Evolutionary conservation across 2,888 invertebrate species (phyloP).

Genomic region (Caenorhabditis sp.): DNA sequence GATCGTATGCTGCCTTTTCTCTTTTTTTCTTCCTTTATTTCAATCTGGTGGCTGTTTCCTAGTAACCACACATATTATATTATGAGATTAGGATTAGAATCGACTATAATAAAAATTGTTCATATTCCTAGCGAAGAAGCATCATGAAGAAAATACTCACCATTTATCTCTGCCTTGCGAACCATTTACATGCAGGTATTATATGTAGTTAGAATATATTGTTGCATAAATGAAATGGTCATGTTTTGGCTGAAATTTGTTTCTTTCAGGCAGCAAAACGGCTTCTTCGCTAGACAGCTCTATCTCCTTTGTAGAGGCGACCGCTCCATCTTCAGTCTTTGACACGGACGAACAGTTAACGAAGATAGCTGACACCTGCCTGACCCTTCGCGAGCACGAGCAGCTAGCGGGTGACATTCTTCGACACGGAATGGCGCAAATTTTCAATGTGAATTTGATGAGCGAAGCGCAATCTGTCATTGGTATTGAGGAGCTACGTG

Average conservation of each 20-base stretch:
- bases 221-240: constrained; percentile 48
- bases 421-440: constrained; percentile 19
- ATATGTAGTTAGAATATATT: constrained; percentile 8
- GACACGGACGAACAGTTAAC: constrained; percentile 48
- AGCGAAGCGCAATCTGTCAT: constrained; percentile 39
- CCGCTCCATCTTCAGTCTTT: constrained; percentile 38
- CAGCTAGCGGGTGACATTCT: constrained; percentile 50
- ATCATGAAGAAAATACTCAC: constrained; percentile 63
- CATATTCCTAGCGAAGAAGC: too few relatives aligned
- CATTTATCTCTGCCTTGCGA: constrained; percentile 60
- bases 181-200: constrained; percentile 66
- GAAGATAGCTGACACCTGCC: constrained; percentile 44
- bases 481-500: constrained; percentile 53
- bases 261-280: constrained; percentile 23
- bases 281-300: constrained; percentile 25
- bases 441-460: constrained; percentile 38
- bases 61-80: constrained; percentile 19
- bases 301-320: neutral
- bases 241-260: constrained; percentile 2
- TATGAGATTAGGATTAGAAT: constrained; percentile 26
- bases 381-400: constrained; percentile 42
- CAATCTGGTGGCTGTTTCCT: constrained; percentile 50
- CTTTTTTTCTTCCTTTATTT: constrained; percentile 64
- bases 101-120: constrained; percentile 47
- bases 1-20: constrained; percentile 66